phyloP scores from a whole-genome alignment of 2,888 invertebrate genomes.

The Athetis lepigone region DNA sequence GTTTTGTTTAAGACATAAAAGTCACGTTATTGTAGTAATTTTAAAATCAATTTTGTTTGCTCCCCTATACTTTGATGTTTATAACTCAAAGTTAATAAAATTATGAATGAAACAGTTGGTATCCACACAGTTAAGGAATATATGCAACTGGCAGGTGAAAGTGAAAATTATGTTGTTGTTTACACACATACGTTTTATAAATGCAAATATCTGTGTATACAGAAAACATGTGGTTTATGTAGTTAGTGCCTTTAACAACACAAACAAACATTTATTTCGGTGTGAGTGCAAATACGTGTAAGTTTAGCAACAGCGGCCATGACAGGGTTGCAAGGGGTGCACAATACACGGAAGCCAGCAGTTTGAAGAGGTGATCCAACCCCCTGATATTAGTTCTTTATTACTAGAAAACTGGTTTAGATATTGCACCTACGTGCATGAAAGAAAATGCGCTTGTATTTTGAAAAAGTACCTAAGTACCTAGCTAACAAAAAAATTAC shows the following conservation, averaged over 20 bases:
- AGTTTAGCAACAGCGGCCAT: conserved; percentile 47
- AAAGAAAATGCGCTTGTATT: neutral
- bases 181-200: neutral
- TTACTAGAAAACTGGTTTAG: conserved; percentile 28
- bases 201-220: conserved; percentile 13
- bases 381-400: conserved; percentile 45
- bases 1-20: no score
- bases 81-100: no score
- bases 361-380: conserved; percentile 42
- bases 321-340: conserved; percentile 57
- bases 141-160: conserved; percentile 1
- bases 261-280: neutral
- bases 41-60: no score
- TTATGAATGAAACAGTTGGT: neutral
- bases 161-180: conserved; percentile 11
- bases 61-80: no score
- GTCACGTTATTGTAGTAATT: no score
- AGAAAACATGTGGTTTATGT: conserved; percentile 7
- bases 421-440: neutral
- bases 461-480: neutral
- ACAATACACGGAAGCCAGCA: conserved; percentile 45
- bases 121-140: no score
- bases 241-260: neutral
- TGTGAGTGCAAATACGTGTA: conserved; percentile 19
- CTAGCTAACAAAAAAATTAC: no score